Conservation (phyloP, 2,888 invertebrate species). For the Scelioninae gen. 2 region DNA sequence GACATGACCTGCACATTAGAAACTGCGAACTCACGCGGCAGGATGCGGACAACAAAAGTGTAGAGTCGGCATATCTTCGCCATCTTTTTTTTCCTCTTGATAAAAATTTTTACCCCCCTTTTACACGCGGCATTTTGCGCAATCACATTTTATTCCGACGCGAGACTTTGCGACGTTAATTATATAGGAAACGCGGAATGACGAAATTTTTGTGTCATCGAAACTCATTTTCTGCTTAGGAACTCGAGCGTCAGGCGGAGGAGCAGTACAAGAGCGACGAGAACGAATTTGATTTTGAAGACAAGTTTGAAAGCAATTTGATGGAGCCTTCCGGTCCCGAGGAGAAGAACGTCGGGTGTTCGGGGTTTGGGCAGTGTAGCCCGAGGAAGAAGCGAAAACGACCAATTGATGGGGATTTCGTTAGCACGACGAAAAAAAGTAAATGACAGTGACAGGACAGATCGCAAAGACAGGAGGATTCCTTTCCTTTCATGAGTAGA, state of each 20-base stretch:
- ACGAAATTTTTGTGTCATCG: neutral
- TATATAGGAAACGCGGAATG: neutral
- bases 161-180: neutral
- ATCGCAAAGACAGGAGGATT: no score
- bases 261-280: conserved; percentile 69
- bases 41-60: conserved; percentile 8
- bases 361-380: conserved; percentile 45
- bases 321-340: conserved; percentile 3
- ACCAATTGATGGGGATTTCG: neutral
- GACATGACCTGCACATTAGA: conserved; percentile 8
- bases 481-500: no score
- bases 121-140: neutral
- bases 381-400: conserved; percentile 33
- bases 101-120: neutral
- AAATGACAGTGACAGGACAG: no score
- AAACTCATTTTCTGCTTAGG: conserved; percentile 62
- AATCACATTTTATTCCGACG: neutral
- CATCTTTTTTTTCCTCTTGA: neutral
- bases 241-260: conserved; percentile 71
- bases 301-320: conserved; percentile 14
- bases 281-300: conserved; percentile 41
- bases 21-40: conserved; percentile 8
- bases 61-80: neutral
- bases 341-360: conserved; percentile 18
- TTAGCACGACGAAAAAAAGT: conserved; percentile 10